Percentiles rank a stretch among this genome's conserved stretches.
These are phyloP conservation scores for Limnephilus rhombicus DNA, from an alignment of 2,888 invertebrate species.

Conservation along the genomic window DNA sequence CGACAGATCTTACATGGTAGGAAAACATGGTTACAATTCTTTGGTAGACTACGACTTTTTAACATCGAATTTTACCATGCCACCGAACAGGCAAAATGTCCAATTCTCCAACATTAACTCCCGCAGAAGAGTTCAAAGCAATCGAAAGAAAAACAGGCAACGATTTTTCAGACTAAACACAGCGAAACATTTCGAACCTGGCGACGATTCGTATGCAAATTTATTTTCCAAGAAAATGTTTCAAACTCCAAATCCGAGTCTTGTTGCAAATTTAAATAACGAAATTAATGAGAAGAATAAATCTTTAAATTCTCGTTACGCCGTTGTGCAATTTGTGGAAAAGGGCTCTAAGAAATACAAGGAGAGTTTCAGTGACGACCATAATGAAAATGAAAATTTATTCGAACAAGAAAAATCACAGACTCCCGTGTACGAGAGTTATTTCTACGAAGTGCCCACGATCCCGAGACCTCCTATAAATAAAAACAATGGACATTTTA, in stretches of 20 bases:
- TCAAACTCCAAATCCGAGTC: background rate
- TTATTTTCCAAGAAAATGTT: background rate
- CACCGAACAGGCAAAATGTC: background rate
- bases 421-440: background rate
- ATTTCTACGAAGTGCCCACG: conserved; percentile 51
- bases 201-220: background rate
- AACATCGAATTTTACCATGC: conserved; percentile 24
- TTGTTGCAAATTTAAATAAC: background rate
- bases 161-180: conserved; percentile 45
- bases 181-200: conserved; percentile 17
- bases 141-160: conserved; percentile 16
- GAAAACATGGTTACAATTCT: conserved; percentile 50
- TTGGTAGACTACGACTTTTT: conserved; percentile 6
- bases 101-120: background rate
- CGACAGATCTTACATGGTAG: conserved; percentile 32
- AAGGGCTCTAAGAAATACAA: conserved; percentile 13
- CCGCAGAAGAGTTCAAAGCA: background rate
- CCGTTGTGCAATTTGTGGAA: background rate
- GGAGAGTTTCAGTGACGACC: background rate
- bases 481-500: background rate
- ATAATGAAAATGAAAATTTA: background rate
- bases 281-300: conserved; percentile 26
- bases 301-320: background rate
- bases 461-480: conserved; percentile 37
- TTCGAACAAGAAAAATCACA: background rate